Evolutionary conservation across 2,888 invertebrate species (phyloP).

Genomic region (Drosophila melanosoma): DNA sequence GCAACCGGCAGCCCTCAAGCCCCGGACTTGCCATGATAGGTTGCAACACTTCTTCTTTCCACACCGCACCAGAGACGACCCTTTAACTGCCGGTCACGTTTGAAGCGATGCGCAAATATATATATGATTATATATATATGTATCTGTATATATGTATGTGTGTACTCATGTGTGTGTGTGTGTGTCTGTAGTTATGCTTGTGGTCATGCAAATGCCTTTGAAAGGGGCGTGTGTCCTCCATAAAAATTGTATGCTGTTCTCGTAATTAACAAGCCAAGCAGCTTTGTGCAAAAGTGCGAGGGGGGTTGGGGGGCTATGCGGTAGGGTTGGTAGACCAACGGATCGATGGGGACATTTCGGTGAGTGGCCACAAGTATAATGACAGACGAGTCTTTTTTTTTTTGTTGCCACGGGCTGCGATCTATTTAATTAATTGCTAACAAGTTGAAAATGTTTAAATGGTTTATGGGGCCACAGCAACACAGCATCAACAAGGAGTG

Average conservation of each 20-base stretch:
- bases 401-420: conserved; percentile 69
- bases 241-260: conserved; percentile 69
- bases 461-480: conserved; percentile 62
- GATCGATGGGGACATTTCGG: conserved; percentile 58
- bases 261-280: conserved; percentile 62
- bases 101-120: conserved; percentile 53
- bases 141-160: neutral
- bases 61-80: neutral
- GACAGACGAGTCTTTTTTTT: conserved; percentile 47
- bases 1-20: conserved; percentile 43
- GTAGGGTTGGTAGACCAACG: neutral
- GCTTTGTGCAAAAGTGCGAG: conserved; percentile 1
- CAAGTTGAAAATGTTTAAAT: conserved; percentile 81
- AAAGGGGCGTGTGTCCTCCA: conserved; percentile 78
- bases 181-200: neutral
- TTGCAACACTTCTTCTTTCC: neutral
- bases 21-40: conserved; percentile 37
- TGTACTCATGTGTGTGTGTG: neutral
- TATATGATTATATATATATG: no score
- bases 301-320: neutral
- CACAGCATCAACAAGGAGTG: conserved; percentile 3
- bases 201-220: conserved; percentile 67
- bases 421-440: conserved; percentile 82
- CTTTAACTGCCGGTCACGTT: conserved; percentile 58
- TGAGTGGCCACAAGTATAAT: conserved; percentile 65